Evolutionary conservation across 2,888 invertebrate species (phyloP), one percentile per base, ranked within the genome.

Genomic region (Drosophila helvetica): DNA sequence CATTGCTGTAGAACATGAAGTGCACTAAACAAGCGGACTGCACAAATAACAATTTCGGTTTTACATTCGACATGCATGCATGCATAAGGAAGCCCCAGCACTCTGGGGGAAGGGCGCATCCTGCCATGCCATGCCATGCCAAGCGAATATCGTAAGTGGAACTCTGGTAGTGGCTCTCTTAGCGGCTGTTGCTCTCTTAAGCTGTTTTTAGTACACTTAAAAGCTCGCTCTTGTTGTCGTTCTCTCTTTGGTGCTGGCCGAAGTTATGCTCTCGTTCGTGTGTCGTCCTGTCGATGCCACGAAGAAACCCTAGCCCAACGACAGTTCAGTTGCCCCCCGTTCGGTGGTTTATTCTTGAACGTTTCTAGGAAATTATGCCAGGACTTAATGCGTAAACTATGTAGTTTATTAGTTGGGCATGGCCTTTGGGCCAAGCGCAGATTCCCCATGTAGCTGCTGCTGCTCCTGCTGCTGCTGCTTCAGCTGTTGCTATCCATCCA

Each of bases 11-110:
- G 74, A 55, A 77, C 63, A 53, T 76, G 86, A 76, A 80, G 80
- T 87, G 77, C 75, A 71, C 78, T 64, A 77, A 81, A 87, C 86
- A 85, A 87, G 85, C 82, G 69, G 61, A 42, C 73, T 63, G 75
- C 50, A 50, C 80, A 79, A 82, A 84, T 86, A 83, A 77, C 82
- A 87, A 87, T 87, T 87, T 83, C 64, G 87, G 85, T 68, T 79
- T 72, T 58, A 84, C 85, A 67, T 77, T 75, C 72, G 63, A 84
- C 85, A 71, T 74, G 81, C 77, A 27, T 27, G 27, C 33, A 59
- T 63, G 61, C 65, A 67, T 63, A 57, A 65, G 55, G 43, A 38
- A 33, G 66, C 27, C 47, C 47, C 2, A 12, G 12, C 33, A 12
- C 33, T 58, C 47, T 55, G 18, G 53, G 33, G 66, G 64, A 45